Percentiles rank a stretch among this genome's conserved stretches.
Conservation (phyloP, 1,140 invertebrate species). For the Geopemphigus sp. region DNA sequence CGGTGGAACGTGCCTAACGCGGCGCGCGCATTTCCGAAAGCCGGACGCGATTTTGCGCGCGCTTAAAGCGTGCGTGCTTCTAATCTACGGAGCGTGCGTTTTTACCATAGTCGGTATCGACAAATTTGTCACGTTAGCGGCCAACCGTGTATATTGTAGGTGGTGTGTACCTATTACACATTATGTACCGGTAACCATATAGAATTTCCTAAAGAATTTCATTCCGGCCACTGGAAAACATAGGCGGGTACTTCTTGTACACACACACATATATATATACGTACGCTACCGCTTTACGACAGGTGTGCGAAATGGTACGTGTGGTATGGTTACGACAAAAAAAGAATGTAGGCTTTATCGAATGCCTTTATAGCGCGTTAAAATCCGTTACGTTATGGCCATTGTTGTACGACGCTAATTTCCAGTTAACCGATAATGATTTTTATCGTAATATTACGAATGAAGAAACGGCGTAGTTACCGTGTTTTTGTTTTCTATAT, state of each 20-base stretch:
- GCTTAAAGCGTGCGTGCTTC: not conserved
- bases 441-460: constrained; percentile 11
- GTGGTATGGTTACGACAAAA: constrained; percentile 7
- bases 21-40: too few species aligned
- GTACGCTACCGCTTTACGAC: not conserved
- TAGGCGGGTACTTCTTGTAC: too few species aligned
- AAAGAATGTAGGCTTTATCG: constrained; percentile 33
- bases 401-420: constrained; percentile 35
- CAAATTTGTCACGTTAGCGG: constrained; percentile 7
- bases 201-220: constrained; percentile 31
- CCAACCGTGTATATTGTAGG: too few species aligned
- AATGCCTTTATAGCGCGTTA: constrained; percentile 31
- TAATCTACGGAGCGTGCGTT: not conserved
- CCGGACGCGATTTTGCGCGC: not conserved
- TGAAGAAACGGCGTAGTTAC: too few species aligned
- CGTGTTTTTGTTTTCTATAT: too few species aligned
- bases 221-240: not conserved
- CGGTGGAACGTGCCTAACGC: too few species aligned
- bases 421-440: constrained; percentile 40
- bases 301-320: constrained; percentile 31
- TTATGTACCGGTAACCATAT: not conserved
- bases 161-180: too few species aligned
- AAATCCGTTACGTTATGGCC: constrained; percentile 30
- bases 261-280: too few species aligned
- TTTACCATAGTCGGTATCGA: not conserved